A percentile compares a stretch with the other conserved stretches of the same genome.
Conservation (phyloP, 2,797 vertebrate species). For the Pagetopsis macropterus region DNA sequence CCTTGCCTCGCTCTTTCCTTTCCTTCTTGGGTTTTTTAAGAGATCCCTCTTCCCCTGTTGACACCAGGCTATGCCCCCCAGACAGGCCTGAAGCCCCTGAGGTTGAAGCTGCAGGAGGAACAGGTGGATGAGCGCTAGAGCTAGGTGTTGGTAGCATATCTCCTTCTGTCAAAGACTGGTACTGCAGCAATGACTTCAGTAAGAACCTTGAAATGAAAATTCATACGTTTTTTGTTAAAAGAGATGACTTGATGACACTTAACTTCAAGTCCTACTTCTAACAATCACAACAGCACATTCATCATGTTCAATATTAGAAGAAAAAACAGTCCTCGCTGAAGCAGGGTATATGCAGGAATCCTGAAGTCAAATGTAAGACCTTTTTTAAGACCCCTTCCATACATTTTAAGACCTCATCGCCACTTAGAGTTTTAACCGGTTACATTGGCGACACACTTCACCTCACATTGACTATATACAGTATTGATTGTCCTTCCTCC, state of each 20-base stretch:
- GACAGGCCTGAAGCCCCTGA: conserved; percentile 71
- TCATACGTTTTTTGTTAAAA: background rate
- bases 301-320: background rate
- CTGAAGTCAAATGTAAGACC: too few species aligned
- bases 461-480: too few species aligned
- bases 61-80: conserved; percentile 62
- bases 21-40: conserved; percentile 91
- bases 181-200: conserved; percentile 89
- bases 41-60: conserved; percentile 80
- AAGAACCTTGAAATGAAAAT: conserved; percentile 83
- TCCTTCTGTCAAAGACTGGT: conserved; percentile 88
- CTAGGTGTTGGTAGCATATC: conserved; percentile 74
- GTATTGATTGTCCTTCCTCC: too few species aligned
- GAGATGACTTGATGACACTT: background rate
- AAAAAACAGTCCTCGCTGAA: background rate
- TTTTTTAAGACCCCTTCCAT: too few species aligned
- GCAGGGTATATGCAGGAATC: too few species aligned
- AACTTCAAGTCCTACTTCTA: background rate
- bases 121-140: conserved; percentile 64
- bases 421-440: too few species aligned
- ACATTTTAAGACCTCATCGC: too few species aligned
- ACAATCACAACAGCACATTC: background rate
- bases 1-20: conserved; percentile 88
- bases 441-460: too few species aligned
- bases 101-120: conserved; percentile 52